phyloP scores from a whole-genome alignment of 2,888 invertebrate species.

The Venustoraphidia nigricollis region DNA sequence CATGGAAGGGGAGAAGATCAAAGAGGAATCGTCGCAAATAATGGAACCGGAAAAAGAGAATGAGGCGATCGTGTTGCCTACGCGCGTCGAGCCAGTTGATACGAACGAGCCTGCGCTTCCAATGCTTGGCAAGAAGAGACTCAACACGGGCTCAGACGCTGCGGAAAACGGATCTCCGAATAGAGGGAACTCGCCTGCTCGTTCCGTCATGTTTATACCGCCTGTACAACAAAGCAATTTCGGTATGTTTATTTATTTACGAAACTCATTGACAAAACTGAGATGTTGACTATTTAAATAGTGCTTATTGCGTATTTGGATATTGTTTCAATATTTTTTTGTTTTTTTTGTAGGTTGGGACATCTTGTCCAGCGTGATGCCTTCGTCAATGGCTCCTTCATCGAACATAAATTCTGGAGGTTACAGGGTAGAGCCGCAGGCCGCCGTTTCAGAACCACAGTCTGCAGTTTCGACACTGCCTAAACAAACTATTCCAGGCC shows the following conservation, averaged over 20 bases:
- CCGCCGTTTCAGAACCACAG: conserved; percentile 10
- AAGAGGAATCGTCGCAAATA: conserved; percentile 16
- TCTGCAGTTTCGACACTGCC: not conserved
- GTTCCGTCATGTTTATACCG: not conserved
- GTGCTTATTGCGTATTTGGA: too few species aligned
- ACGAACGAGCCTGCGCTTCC: conserved; percentile 21
- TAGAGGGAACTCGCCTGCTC: too few species aligned
- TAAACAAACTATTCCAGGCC: conserved; percentile 3
- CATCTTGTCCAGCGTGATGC: conserved; percentile 47
- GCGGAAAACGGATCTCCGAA: too few species aligned
- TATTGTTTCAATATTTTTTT: not conserved
- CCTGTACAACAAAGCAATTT: conserved; percentile 21
- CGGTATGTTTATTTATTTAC: conserved; percentile 18
- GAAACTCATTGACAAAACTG: too few species aligned
- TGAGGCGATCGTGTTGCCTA: conserved; percentile 1
- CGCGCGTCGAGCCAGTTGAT: conserved; percentile 18
- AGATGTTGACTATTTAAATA: too few species aligned
- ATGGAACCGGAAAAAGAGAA: not conserved
- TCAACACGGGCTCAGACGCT: conserved; percentile 6
- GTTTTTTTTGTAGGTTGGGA: conserved; percentile 38
- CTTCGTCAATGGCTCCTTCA: conserved; percentile 40
- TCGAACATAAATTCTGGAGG: conserved; percentile 29
- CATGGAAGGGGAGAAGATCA: conserved; percentile 48
- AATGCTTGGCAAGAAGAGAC: conserved; percentile 13
- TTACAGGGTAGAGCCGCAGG: conserved; percentile 35